A percentile compares a stretch with the other conserved stretches of the same genome.
Evolutionary conservation across 2,797 vertebrate genomes (phyloP).

Genomic region (Avahi laniger): DNA sequence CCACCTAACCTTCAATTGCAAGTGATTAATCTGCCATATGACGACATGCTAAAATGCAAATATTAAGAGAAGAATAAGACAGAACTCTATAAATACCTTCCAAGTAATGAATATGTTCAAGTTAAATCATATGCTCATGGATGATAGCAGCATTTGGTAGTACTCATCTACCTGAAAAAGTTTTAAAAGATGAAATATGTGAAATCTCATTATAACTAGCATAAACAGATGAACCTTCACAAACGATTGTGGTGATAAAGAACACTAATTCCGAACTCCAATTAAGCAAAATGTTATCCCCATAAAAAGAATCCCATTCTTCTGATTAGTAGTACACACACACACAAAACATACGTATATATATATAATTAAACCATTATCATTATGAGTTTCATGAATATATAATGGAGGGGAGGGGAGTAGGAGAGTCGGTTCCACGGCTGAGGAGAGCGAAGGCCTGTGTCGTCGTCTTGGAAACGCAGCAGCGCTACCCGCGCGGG

Average conservation of each 20-base stretch:
- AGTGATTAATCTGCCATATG: neutral
- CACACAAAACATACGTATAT: neutral
- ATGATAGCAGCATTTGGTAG: neutral
- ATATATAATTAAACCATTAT: neutral
- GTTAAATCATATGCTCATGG: neutral
- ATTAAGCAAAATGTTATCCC: neutral
- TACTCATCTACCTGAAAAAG: neutral
- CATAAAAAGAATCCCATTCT: neutral
- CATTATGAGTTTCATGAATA: neutral
- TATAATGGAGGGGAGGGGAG: neutral
- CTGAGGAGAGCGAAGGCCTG: neutral
- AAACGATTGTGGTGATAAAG: neutral
- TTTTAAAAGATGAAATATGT: neutral
- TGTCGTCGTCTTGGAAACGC: neutral
- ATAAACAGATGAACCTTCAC: neutral
- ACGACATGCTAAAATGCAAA: neutral
- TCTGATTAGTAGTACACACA: neutral
- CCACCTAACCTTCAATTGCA: neutral
- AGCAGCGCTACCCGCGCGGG: fast-evolving
- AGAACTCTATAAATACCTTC: neutral
- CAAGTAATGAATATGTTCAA: neutral
- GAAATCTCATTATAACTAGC: neutral
- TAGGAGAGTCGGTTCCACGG: neutral
- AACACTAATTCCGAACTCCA: neutral
- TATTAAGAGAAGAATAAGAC: neutral